Evolutionary conservation across 1,140 invertebrate species (phyloP), one percentile per base, ranked within the genome.

Genomic region (Eumeta japonica): DNA sequence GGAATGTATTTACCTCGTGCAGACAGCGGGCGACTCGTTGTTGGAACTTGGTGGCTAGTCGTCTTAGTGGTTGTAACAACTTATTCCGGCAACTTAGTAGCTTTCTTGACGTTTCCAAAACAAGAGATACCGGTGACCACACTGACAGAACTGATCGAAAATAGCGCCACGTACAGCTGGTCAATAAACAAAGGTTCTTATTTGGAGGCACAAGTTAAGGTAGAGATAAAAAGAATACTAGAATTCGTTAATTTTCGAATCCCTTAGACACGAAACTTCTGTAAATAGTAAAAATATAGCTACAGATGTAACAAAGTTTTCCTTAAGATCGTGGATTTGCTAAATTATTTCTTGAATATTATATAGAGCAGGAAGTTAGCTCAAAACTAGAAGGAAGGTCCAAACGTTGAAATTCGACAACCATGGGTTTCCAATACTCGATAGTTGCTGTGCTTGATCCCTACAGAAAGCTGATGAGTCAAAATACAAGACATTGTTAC

Each of bases 11-110:
- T 94, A 18, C 91, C 92, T 0, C 74, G 81, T 24, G 88, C 88
- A 0, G 87, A 92, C 52, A 93, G 90, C 47, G 89, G 90, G n/a
- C 79, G 92, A n/a, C 55, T 94, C 2, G 75, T 96, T 1, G 82
- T 96, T 1, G 90, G 89, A 0, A 85, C 89, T 3, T 97, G 93
- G 93, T 96, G 93, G 92, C 61, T 97, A 10, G 88, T 93, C 10
- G 91, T 93, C 2, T 80, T 96, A 38, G 87, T 96, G 0, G 77
- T 94, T 0, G 87, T 94, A 0, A 94, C 93, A 2, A 94, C 91
- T 0, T 97, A 96, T 67, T 92, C 89, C 24, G 92, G 92, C 3
- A 94, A 92, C 67, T 78, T 97, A 15, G 92, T 96, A 0, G 93
- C 93, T 3, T 94, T 94, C 58, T 78, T 97, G 5, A 96, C 94